Conservation (phyloP, 2,797 vertebrate genomes). For the Carapus acus region DNA sequence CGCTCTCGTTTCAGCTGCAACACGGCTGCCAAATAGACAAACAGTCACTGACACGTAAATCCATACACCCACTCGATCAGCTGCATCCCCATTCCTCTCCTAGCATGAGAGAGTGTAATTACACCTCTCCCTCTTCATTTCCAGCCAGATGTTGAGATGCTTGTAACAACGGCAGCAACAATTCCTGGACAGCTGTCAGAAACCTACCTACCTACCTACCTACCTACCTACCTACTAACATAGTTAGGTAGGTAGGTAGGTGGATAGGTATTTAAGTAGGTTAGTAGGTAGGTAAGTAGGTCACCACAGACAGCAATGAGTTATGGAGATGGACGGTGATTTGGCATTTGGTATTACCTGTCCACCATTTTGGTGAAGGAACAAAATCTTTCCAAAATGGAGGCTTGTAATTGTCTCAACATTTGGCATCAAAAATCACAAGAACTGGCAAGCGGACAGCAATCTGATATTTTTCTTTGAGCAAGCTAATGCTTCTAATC, state of each 20-base stretch:
- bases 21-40: neutral
- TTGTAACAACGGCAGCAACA: slow-evolving; percentile 26
- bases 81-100: slow-evolving; percentile 10
- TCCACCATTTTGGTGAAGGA: slow-evolving; percentile 45
- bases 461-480: too few relatives aligned
- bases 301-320: too few relatives aligned
- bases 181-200: slow-evolving; percentile 27
- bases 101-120: slow-evolving; percentile 19
- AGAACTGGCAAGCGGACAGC: too few relatives aligned
- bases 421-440: slow-evolving; percentile 31
- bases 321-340: too few relatives aligned
- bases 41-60: neutral
- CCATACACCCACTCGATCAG: slow-evolving; percentile 3
- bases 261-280: too few relatives aligned
- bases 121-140: slow-evolving; percentile 17
- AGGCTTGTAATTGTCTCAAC: slow-evolving; percentile 26
- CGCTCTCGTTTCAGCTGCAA: slow-evolving; percentile 13
- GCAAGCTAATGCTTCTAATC: slow-evolving; percentile 16
- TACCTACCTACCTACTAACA: too few relatives aligned
- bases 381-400: slow-evolving; percentile 50
- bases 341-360: slow-evolving; percentile 46
- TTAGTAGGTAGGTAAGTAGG: too few relatives aligned
- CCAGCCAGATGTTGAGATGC: slow-evolving; percentile 42
- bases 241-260: too few relatives aligned
- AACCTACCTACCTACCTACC: too few relatives aligned